These are phyloP conservation scores for Sminthurinus signatus DNA, from an alignment of 1,140 invertebrate genomes.

Conservation along the genomic window DNA sequence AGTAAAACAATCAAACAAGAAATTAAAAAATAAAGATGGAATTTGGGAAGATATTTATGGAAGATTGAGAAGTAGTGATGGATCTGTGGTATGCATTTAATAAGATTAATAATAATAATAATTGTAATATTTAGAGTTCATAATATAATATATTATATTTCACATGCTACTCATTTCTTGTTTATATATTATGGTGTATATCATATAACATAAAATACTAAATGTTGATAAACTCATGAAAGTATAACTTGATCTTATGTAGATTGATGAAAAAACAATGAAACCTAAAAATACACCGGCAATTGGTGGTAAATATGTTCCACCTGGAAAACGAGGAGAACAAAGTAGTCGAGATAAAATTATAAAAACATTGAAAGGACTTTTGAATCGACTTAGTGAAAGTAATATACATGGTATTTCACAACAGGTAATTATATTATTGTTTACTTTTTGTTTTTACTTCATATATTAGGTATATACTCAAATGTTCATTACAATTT, in stretches of 20 bases:
- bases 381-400: slow-evolving; percentile 80
- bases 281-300: slow-evolving; percentile 44
- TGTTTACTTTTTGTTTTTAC: slow-evolving; percentile 47
- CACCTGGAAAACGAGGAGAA: slow-evolving; percentile 64
- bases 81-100: slow-evolving; percentile 67
- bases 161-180: no score
- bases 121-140: no score
- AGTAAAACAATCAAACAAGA: slow-evolving; percentile 28
- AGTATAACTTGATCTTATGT: neutral
- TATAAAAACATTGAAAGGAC: slow-evolving; percentile 73
- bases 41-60: slow-evolving; percentile 93
- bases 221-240: no score
- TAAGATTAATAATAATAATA: no score
- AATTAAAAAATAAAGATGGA: slow-evolving; percentile 40
- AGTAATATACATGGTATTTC: slow-evolving; percentile 78
- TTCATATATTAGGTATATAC: slow-evolving; percentile 41
- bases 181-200: no score
- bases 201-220: no score
- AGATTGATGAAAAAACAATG: slow-evolving; percentile 13
- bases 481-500: slow-evolving; percentile 8
- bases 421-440: slow-evolving; percentile 57
- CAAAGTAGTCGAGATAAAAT: slow-evolving; percentile 51
- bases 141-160: no score
- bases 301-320: slow-evolving; percentile 66
- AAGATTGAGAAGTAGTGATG: slow-evolving; percentile 67